These are phyloP conservation scores for Zenarchopterus dispar DNA, from an alignment of 2,797 vertebrate genomes.

Conservation along the genomic window DNA sequence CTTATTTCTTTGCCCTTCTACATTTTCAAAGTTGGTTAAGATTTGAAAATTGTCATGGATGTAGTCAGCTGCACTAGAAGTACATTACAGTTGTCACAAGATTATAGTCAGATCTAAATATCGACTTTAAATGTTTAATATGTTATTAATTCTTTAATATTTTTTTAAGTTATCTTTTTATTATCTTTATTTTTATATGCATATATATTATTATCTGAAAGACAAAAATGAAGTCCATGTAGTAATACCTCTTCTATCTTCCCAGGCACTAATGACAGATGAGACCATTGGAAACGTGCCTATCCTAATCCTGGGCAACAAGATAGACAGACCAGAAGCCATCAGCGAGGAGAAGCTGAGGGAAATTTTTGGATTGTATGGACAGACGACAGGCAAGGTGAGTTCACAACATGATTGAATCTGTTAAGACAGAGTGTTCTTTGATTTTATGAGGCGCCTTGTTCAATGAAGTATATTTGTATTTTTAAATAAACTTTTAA, in stretches of 20 bases:
- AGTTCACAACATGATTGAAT: constrained; percentile 12
- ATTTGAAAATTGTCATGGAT: too few species aligned
- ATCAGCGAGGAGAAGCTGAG: constrained; percentile 94
- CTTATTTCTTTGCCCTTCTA: too few species aligned
- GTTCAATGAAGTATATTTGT: too few species aligned
- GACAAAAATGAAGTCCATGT: not conserved
- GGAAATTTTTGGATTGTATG: constrained; percentile 91
- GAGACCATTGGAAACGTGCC: constrained; percentile 98
- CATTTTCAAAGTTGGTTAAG: too few species aligned
- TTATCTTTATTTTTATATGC: not conserved
- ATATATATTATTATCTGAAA: not conserved
- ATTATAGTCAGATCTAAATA: not conserved
- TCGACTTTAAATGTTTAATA: too few species aligned
- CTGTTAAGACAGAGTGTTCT: not conserved
- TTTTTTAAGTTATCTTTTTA: too few species aligned
- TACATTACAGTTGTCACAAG: not conserved
- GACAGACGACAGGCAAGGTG: constrained; percentile 97
- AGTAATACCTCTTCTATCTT: not conserved
- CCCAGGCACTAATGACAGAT: constrained; percentile 95
- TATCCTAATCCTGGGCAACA: constrained; percentile 97
- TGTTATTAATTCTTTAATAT: too few species aligned
- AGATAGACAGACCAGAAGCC: constrained; percentile 96
- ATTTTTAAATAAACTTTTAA: not conserved
- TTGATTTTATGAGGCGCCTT: not conserved
- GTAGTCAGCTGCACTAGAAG: not conserved